These are phyloP conservation scores for Sussaba pulchella DNA, from an alignment of 2,888 invertebrate species.

Conservation along the genomic window DNA sequence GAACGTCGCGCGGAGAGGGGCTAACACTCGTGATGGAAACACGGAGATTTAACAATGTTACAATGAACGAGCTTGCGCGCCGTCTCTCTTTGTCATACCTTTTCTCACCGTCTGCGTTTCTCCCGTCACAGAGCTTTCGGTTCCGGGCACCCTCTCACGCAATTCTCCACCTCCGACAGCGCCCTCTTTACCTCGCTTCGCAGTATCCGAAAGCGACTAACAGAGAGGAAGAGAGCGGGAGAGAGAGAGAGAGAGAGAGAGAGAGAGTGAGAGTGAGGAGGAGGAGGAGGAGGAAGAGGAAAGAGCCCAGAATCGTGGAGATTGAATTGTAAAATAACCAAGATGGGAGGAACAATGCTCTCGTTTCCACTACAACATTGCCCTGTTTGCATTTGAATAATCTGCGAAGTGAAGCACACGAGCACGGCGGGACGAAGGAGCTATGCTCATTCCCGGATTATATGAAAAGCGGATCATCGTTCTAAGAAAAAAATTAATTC, in stretches of 20 bases:
- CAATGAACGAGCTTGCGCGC: constrained; percentile 77
- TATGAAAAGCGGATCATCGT: constrained; percentile 5
- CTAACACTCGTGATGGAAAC: constrained; percentile 79
- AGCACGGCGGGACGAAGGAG: constrained; percentile 3
- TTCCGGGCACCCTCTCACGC: constrained; percentile 57
- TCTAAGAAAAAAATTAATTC: background rate
- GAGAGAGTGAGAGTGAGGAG: background rate
- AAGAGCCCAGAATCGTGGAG: constrained; percentile 69
- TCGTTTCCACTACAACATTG: constrained; percentile 80
- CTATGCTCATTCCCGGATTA: constrained; percentile 12
- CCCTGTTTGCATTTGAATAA: constrained; percentile 83
- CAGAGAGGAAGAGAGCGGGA: background rate
- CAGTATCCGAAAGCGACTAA: background rate
- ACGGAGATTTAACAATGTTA: constrained; percentile 82
- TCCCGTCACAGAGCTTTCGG: constrained; percentile 56
- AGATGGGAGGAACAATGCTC: constrained; percentile 78
- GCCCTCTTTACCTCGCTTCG: constrained; percentile 18
- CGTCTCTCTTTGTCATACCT: constrained; percentile 62
- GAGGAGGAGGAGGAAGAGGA: background rate
- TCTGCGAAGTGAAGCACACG: constrained; percentile 74
- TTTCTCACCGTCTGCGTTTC: constrained; percentile 53
- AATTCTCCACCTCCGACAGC: constrained; percentile 32
- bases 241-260: background rate
- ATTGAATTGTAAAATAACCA: constrained; percentile 84
- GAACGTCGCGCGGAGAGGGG: constrained; percentile 54